Percentiles rank a stretch among this genome's conserved stretches.
Conservation (phyloP, 2,888 invertebrate species). For the Drosophila anceps region DNA sequence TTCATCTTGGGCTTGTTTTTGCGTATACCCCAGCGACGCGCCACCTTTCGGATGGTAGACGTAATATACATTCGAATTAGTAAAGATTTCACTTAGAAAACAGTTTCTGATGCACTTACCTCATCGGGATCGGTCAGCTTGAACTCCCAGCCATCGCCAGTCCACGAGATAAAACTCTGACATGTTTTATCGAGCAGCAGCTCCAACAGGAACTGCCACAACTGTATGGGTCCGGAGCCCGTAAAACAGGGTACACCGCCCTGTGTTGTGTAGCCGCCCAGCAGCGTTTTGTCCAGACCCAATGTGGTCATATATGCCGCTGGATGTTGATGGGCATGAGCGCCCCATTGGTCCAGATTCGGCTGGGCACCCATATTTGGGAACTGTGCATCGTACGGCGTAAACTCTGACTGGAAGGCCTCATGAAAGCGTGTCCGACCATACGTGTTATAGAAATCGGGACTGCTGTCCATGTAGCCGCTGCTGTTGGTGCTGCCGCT, state of each 20-base stretch:
- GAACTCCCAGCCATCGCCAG: slow-evolving; percentile 99
- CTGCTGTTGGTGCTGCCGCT: slow-evolving; percentile 65
- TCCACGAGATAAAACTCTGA: slow-evolving; percentile 99
- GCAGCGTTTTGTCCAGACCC: slow-evolving; percentile 84
- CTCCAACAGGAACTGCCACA: slow-evolving; percentile 99
- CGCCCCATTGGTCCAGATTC: slow-evolving; percentile 86
- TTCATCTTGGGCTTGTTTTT: slow-evolving; percentile 99
- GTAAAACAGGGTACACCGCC: slow-evolving; percentile 87
- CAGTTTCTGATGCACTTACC: slow-evolving; percentile 63
- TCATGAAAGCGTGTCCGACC: slow-evolving; percentile 85
- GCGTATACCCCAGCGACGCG: slow-evolving; percentile 96
- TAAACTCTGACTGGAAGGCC: slow-evolving; percentile 81
- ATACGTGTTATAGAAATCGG: slow-evolving; percentile 81
- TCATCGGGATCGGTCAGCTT: slow-evolving; percentile 99
- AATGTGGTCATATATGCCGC: slow-evolving; percentile 87
- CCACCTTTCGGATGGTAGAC: slow-evolving; percentile 86
- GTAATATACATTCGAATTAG: not conserved
- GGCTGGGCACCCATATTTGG: slow-evolving; percentile 90
- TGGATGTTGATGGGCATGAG: slow-evolving; percentile 84
- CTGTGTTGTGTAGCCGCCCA: slow-evolving; percentile 84
- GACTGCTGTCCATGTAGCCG: slow-evolving; percentile 78
- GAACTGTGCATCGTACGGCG: slow-evolving; percentile 89
- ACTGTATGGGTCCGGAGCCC: slow-evolving; percentile 97
- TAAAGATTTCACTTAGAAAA: not conserved
- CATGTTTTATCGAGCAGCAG: slow-evolving; percentile 97